Evolutionary conservation across 2,888 invertebrate species (phyloP), one percentile per base, ranked within the genome.

Genomic region (Bombylius discolor): DNA sequence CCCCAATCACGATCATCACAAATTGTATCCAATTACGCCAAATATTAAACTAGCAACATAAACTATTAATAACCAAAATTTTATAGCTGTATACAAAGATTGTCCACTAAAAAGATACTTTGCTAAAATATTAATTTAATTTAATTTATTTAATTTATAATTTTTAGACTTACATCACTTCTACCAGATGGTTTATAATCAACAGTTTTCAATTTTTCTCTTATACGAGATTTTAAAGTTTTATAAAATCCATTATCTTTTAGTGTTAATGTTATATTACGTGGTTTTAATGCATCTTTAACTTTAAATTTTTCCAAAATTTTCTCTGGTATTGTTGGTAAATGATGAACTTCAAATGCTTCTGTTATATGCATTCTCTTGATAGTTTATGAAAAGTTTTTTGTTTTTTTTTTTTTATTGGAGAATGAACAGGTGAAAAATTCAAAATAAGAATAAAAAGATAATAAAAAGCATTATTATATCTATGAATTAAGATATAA

Each of bases 311-410:
- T 85, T 12, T 77, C 73, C 5, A 89, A 70, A 55, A 85, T 65
- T 61, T 77, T 77, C 63, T 80, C 78, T 0, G 84, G 80, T 2
- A 73, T 71, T 3, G 74, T 71, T 7, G 79, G 77, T 47, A 88
- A 65, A 68, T 90, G 89, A 68, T 87, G 85, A 0, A 78, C 71
- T 76, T 88, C 86, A 64, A 88, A 89, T 7, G 83, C 81, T 74
- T 89, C 89, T 0, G 89, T 89, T 57, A 89, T 86, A 64, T 90
- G 89, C 2, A 83, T 85, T 1, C 87, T 89, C 79, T 83, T 46
- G 39, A 4, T 39, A 52, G 42, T 42, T 32, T 12, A 52, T 14
- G 32, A 47, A 11, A 49, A 11, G 23, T 23, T 2, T 23, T 23
- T 23, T 23, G 1, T 23, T 23, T 23, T 2, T 23, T 23, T 23